These are phyloP conservation scores for Tenodera sinensis DNA, from an alignment of 2,888 invertebrate genomes.

Conservation along the genomic window DNA sequence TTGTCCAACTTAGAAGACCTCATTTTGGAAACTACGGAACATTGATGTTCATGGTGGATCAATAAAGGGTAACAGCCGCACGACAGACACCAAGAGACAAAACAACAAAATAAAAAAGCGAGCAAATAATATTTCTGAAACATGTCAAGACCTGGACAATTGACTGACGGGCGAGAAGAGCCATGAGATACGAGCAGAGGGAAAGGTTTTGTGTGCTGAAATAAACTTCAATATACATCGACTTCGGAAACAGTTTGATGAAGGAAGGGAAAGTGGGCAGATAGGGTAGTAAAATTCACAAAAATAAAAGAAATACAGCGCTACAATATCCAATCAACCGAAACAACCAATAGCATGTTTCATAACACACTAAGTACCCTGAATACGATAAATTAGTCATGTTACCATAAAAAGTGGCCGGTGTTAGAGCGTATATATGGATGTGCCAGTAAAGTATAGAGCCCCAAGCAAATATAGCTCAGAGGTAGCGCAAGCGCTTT, in stretches of 20 bases:
- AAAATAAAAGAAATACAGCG: background rate
- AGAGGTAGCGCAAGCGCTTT: too few species aligned
- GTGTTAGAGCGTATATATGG: too few species aligned
- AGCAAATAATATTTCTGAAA: background rate
- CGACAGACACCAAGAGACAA: background rate
- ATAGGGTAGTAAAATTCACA: background rate
- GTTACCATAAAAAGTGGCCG: too few species aligned
- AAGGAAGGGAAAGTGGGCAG: background rate
- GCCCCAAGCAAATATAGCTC: too few species aligned
- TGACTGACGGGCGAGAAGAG: background rate
- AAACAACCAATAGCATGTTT: too few species aligned
- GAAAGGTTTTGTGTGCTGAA: background rate
- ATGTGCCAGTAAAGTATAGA: too few species aligned
- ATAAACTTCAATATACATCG: background rate
- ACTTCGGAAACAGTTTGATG: background rate
- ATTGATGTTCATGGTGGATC: background rate
- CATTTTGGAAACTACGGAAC: too few species aligned
- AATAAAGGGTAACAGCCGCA: background rate
- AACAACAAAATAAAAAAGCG: background rate
- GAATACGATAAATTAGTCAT: too few species aligned
- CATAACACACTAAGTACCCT: too few species aligned
- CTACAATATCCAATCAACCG: too few species aligned
- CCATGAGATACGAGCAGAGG: background rate
- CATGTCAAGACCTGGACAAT: background rate
- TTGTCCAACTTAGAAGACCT: too few species aligned